Evolutionary conservation across 2,888 invertebrate genomes (phyloP).

Genomic region (Craniophora ligustri): DNA sequence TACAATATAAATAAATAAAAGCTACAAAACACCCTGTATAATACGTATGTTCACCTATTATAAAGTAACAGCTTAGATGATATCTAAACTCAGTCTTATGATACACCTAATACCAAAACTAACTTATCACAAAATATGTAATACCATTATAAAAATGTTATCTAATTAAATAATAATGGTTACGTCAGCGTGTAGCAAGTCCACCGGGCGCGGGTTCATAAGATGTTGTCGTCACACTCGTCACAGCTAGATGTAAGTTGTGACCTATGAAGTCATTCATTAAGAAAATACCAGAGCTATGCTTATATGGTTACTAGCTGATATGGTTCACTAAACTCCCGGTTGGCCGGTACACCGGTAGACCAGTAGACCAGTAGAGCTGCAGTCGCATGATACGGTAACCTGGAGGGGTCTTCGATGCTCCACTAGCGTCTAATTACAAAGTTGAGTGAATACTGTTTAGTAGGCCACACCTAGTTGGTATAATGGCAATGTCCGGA

Average conservation of each 20-base stretch:
- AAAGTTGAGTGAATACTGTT: too few species aligned
- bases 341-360: too few species aligned
- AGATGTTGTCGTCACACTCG: too few species aligned
- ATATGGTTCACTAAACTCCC: too few species aligned
- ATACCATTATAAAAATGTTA: conserved; percentile 13
- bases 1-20: background rate
- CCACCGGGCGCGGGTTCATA: too few species aligned
- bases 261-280: too few species aligned
- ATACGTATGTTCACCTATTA: background rate
- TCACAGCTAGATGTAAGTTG: too few species aligned
- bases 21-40: conserved; percentile 33
- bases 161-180: background rate
- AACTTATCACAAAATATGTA: conserved; percentile 33
- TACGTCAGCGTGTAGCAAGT: background rate
- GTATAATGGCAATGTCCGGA: background rate
- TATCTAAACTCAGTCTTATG: conserved; percentile 65
- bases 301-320: too few species aligned
- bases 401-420: background rate
- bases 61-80: conserved; percentile 9
- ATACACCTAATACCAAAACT: conserved; percentile 40
- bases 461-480: too few species aligned
- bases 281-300: too few species aligned
- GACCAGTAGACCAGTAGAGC: too few species aligned
- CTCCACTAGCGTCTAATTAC: background rate
- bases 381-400: background rate